These are phyloP conservation scores for Gymnarchus niloticus DNA, from an alignment of 2,113 vertebrate genomes.

Conservation along the genomic window DNA sequence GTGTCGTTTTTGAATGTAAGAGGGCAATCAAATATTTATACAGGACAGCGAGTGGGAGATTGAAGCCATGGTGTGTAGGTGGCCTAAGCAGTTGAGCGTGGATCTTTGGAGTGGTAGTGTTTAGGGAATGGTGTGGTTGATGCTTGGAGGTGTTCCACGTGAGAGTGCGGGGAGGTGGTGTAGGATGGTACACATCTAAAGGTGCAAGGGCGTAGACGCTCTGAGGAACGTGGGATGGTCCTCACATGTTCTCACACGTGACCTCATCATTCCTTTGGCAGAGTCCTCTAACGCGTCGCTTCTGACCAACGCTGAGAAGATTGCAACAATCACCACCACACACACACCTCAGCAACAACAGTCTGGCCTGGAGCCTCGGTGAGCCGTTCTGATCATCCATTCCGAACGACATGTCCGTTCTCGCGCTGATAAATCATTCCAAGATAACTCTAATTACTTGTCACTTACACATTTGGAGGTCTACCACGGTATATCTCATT, in stretches of 20 bases:
- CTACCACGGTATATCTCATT: neutral
- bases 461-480: no score
- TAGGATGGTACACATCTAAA: no score
- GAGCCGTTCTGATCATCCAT: slow-evolving; percentile 37
- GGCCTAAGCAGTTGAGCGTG: neutral
- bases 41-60: neutral
- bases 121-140: neutral
- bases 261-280: slow-evolving; percentile 46
- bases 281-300: slow-evolving; percentile 92
- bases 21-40: neutral
- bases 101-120: neutral
- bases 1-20: neutral
- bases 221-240: neutral
- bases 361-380: slow-evolving; percentile 73
- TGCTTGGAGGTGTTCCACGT: neutral
- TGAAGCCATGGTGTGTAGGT: neutral
- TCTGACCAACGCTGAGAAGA: slow-evolving; percentile 94
- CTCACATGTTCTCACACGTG: neutral
- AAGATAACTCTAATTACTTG: no score
- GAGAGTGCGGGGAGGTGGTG: neutral
- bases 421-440: no score
- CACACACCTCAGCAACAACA: slow-evolving; percentile 79
- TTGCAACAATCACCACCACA: slow-evolving; percentile 93
- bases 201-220: neutral
- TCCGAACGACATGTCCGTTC: neutral